Conservation (phyloP, 1,140 invertebrate species). For the Parapsyche elsis region DNA sequence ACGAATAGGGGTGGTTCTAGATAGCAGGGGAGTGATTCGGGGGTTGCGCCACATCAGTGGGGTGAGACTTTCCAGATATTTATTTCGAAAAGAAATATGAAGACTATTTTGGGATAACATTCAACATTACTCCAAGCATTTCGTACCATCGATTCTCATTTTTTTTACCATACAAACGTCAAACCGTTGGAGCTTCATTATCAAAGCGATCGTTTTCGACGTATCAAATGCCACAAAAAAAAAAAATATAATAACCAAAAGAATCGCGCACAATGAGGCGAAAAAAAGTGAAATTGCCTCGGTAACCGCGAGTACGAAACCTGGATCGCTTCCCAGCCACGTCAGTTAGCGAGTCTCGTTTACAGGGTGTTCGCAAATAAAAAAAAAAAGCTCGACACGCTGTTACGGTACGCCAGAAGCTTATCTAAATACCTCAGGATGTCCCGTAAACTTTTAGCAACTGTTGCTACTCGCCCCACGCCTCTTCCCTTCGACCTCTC, state of each 20-base stretch:
- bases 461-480: slow-evolving; percentile 29
- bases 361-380: neutral
- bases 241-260: neutral
- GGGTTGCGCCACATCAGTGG: neutral
- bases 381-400: neutral
- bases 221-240: neutral
- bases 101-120: no score
- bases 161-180: no score
- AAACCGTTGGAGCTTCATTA: no score
- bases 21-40: neutral
- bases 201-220: neutral
- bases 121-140: no score
- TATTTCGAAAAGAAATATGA: neutral
- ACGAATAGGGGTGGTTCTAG: neutral
- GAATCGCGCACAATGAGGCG: neutral
- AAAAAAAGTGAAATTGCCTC: neutral
- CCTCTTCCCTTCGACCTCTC: neutral
- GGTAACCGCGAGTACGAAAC: neutral
- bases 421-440: slow-evolving; percentile 36
- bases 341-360: slow-evolving; percentile 1
- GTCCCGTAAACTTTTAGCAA: slow-evolving; percentile 30
- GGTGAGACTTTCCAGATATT: neutral
- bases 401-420: neutral
- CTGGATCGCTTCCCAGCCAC: neutral
- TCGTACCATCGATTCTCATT: no score